These are phyloP conservation scores for Vollenhovia emeryi DNA, from an alignment of 1,140 invertebrate genomes.

Conservation along the genomic window DNA sequence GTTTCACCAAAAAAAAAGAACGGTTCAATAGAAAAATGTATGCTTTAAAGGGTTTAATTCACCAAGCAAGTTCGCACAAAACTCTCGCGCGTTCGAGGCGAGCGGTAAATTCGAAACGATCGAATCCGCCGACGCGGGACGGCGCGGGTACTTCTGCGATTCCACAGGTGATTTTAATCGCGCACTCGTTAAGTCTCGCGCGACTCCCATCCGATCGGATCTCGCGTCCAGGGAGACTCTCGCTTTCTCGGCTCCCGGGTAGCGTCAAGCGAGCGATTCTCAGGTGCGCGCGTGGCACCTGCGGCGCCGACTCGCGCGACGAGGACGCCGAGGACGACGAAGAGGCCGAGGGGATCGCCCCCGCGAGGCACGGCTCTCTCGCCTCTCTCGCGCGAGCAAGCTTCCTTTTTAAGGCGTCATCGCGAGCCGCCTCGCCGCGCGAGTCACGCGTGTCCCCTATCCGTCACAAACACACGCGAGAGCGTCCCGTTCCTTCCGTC, in stretches of 20 bases:
- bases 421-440: conserved; percentile 25
- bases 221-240: background rate
- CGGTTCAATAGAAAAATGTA: too few species aligned
- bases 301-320: conserved; percentile 29
- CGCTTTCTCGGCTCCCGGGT: background rate
- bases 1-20: too few species aligned
- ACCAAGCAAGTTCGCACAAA: background rate
- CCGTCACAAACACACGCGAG: conserved; percentile 2
- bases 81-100: background rate
- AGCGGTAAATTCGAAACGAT: background rate
- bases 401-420: conserved; percentile 74
- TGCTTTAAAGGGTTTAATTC: too few species aligned
- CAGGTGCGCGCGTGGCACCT: conserved; percentile 41
- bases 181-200: background rate
- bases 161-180: background rate
- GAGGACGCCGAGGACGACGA: conserved; percentile 45
- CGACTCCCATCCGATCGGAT: background rate
- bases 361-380: conserved; percentile 66
- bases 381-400: conserved; percentile 74
- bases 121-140: background rate
- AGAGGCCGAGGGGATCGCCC: conserved; percentile 67
- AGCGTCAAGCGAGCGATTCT: background rate
- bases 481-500: conserved; percentile 59
- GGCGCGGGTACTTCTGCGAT: background rate
- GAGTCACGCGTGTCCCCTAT: conserved; percentile 7